Evolutionary conservation across 2,797 vertebrate genomes (phyloP), one percentile per base, ranked within the genome.

Genomic region (Antrozous pallidus): DNA sequence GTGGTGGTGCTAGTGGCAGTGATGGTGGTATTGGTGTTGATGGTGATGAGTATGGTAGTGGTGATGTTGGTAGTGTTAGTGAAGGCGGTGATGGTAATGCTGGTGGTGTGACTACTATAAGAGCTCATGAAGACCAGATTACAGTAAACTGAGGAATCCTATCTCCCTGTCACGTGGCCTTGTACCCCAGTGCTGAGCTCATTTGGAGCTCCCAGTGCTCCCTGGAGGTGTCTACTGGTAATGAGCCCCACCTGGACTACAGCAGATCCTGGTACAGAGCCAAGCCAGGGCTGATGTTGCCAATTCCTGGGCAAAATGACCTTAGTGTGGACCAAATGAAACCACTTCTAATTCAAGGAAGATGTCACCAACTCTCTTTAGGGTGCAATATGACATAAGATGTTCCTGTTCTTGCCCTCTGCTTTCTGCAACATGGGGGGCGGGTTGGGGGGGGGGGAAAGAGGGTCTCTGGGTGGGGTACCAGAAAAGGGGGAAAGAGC

Each of bases 281-380:
- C 47, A 73, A 47, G 51, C 38, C 65, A 61, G 26, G 74, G n/a
- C 77, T 95, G 89, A 82, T 47, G 11, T 36, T 81, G 61, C 85
- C 88, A 93, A 24, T 83, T 97, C 78, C 75, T 51, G 38, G 75
- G 65, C 86, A 96, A 80, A 85, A 17, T 77, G 28, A 26, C 33
- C 71, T 5, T 0, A 54, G 94, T 56, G 22, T 77, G 70, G 31
- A 51, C 67, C 8, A 10, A 28, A 20, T 67, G 42, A 89, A 94
- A 94, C 61, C 74, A 95, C 28, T 36, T 92, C 67, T 91, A 71
- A 38, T 70, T 95, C 92, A 79, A 91, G 73, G 14, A 93, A 97
- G 54, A 88, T 4, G 75, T n/a, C 3, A 91, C 61, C 73, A 18
- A 88, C 75, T 4, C 47, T 45, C 28, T 79, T 38, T 56, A 26